Percentiles rank a stretch among this genome's conserved stretches.
phyloP scores from a whole-genome alignment of 2,797 vertebrate species.

The Myotis daubentonii region DNA sequence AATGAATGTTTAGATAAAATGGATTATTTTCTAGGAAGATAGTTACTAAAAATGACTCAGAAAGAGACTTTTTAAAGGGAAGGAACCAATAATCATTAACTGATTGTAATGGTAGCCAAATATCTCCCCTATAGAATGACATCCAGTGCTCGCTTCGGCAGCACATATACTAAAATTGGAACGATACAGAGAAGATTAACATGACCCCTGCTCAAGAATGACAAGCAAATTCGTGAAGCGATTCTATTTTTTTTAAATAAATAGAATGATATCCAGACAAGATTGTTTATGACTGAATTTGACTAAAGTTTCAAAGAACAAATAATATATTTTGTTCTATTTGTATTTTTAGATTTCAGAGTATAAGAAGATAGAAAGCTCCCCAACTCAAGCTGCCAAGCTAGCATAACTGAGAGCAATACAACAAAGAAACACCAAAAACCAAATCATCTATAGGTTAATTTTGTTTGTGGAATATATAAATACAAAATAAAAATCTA shows the following conservation, averaged over 20 bases:
- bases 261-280: not conserved
- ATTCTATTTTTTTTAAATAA: too few species aligned
- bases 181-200: too few species aligned
- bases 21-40: conserved; percentile 10
- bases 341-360: not conserved
- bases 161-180: too few species aligned
- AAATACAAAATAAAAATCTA: not conserved
- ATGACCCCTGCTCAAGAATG: too few species aligned
- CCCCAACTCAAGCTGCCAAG: not conserved
- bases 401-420: not conserved
- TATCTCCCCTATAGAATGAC: not conserved
- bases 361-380: not conserved
- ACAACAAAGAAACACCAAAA: not conserved
- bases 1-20: not conserved
- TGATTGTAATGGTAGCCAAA: not conserved
- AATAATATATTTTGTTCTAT: not conserved
- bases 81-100: not conserved
- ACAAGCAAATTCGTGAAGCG: too few species aligned
- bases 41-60: not conserved
- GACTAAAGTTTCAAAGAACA: conserved; percentile 15
- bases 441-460: not conserved
- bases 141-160: not conserved
- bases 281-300: not conserved
- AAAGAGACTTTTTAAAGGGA: not conserved
- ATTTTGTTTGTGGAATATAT: not conserved